Percentiles rank a stretch among this genome's conserved stretches.
These are phyloP conservation scores for Alces alces DNA, from an alignment of 2,113 vertebrate genomes.

Conservation along the genomic window DNA sequence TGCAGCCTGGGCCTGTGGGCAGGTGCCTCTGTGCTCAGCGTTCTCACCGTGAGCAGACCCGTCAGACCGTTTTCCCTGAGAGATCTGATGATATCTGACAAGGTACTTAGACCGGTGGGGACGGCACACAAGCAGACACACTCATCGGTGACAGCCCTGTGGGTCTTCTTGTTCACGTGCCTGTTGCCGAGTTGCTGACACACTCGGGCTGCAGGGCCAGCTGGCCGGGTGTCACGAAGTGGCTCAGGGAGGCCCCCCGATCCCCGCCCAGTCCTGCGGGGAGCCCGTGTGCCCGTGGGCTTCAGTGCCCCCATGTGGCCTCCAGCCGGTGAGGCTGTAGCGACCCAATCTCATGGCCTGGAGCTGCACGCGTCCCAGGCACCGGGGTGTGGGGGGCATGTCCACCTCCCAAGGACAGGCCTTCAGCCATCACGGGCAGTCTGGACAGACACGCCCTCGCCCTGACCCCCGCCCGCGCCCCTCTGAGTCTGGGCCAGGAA, in stretches of 20 bases:
- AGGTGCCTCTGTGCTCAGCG: no score
- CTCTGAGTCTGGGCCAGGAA: not conserved
- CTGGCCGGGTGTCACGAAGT: accelerated
- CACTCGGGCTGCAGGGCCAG: accelerated
- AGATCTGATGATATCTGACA: accelerated
- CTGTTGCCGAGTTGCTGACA: accelerated
- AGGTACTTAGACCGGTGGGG: accelerated
- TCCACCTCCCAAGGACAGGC: accelerated
- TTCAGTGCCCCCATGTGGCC: not conserved
- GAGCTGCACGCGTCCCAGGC: accelerated
- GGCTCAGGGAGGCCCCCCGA: accelerated
- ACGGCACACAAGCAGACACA: accelerated
- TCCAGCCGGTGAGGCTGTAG: accelerated
- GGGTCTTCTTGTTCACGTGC: accelerated
- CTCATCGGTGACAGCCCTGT: accelerated
- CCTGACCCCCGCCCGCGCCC: accelerated
- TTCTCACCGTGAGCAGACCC: accelerated
- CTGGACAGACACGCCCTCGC: accelerated
- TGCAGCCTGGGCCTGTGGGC: not conserved
- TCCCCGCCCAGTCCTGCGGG: accelerated
- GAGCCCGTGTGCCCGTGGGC: accelerated
- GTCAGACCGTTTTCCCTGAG: accelerated
- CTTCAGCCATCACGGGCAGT: not conserved
- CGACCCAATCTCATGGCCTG: accelerated
- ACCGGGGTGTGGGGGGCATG: accelerated